Evolutionary conservation across 2,113 vertebrate species (phyloP).

Genomic region (Chloropsis cyanopogon): DNA sequence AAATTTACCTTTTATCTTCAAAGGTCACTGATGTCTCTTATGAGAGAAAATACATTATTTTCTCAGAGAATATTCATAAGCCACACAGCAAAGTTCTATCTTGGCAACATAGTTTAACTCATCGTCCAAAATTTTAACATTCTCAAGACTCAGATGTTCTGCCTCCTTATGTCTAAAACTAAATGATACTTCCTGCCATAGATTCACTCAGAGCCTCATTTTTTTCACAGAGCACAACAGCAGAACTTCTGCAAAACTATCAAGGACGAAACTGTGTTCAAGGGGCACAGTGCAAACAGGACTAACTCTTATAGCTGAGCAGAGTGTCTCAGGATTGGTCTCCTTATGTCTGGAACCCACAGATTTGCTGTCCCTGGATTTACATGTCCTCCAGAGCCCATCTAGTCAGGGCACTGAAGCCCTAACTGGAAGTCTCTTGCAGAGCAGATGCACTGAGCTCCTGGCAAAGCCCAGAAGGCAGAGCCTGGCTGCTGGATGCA

Average conservation of each 20-base stretch:
- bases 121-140: not conserved
- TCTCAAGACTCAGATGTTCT: not conserved
- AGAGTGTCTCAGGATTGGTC: not conserved
- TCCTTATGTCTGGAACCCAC: not conserved
- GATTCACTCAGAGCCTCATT: not conserved
- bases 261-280: not conserved
- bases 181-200: not conserved
- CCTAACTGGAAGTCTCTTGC: not conserved
- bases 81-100: not conserved
- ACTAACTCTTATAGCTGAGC: not conserved
- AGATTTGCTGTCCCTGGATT: not conserved
- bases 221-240: not conserved
- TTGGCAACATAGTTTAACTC: slow-evolving; percentile 18
- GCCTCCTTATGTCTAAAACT: slow-evolving; percentile 1
- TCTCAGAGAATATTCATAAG: slow-evolving; percentile 5
- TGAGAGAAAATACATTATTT: not conserved
- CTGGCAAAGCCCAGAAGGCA: not conserved
- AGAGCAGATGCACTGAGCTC: not conserved
- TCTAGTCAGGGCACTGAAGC: not conserved
- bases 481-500: not conserved
- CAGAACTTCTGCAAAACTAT: not conserved
- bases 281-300: not conserved
- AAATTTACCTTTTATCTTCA: slow-evolving; percentile 29
- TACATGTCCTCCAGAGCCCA: not conserved
- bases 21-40: not conserved